Base-by-base conservation (phyloP, 2,113 vertebrate genomes). In the Labeo rohita region DNA sequence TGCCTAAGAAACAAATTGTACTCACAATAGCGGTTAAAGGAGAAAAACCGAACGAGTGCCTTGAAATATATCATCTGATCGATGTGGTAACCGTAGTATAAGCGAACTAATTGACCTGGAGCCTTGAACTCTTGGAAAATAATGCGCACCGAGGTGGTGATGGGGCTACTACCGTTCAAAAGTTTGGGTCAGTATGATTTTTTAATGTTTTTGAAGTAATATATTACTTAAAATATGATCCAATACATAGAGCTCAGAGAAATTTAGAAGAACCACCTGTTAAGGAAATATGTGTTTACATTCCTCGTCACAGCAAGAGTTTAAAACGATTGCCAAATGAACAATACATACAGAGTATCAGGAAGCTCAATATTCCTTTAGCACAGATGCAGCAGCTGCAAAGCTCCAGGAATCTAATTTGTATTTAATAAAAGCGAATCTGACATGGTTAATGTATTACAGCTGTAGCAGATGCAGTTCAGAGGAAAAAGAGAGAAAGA, bases 361-460 rank as follows among this genome's bases (percentile, higher is more conserved):
- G 85, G 56, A 81, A 73, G 65, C 76, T 75, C 79, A 74, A 78
- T 81, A 74, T 81, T 80, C 86, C 61, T 81, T 73, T 70, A 75
- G 68, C 36, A 80, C 76, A 89, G 88, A 85, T 72, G 73, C 52
- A 78, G 50, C 81, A 84, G 81, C 81, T 73, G 81, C 21, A 72
- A 76, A 84, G 81, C 82, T 65, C 81, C 81, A 84, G 85, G 85
- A 86, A 86, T 80, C 80, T 86, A 86, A 86, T 88, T 84, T 86
- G 84, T 78, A 70, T 77, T 86, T 88, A 86, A 84, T 84, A 84
- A 84, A 80, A 63, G 81, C 34, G 11, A 84, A 84, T 88, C 68
- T 47, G 75, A 83, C 76, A 84, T 86, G 85, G 70, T 85, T 82
- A 88, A 88, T 89, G 82, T 84, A 75, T 74, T 84, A 63, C 68